Evolutionary conservation across 2,113 vertebrate species (phyloP), one percentile per base, ranked within the genome.

Genomic region (Brienomyrus longianalis): DNA sequence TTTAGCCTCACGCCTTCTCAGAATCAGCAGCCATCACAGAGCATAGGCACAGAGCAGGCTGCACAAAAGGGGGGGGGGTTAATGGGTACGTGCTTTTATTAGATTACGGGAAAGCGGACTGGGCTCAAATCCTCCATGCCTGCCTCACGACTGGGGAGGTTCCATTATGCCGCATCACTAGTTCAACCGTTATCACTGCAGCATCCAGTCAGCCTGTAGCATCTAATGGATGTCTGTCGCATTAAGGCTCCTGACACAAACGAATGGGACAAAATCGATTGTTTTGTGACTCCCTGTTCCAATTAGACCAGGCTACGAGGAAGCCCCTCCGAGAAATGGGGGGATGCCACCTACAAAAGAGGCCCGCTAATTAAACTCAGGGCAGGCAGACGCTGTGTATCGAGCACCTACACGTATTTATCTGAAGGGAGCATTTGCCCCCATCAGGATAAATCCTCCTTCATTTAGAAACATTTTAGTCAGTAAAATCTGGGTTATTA

Each of bases 101-200:
- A 84, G 90, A 91, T 89, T 88, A 6, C 13, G 45, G 83, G 90
- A 93, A 92, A 92, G 92, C 87, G 87, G 74, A 91, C 90, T 90
- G 89, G 54, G 89, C 91, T 88, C 62, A 88, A 74, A 92, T 91
- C 92, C 91, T 88, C 89, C 56, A 17, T 43, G 88, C 85, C 80
- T 88, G 83, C 19, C 39, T 17, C 10, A 11, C 59, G 88, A 31
- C 19, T 7, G 80, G 45, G 48, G 45, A 52, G 19, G 19, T 48
- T 23, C 31, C 48, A 45, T 52, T 54, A 19, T 5, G 10, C 1
- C 2, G 13, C 31, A 74, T 52, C 35, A 52, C 50, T 87, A 48
- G 70, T 77, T 50, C 59, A 54, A 70, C 47, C 85, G n/a, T 31
- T 7, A 86, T 87, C 83, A 15, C 51, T 77, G 17, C 48, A 11